Evolutionary conservation across 2,888 invertebrate species (phyloP).

Genomic region (Plemyria rubiginata): DNA sequence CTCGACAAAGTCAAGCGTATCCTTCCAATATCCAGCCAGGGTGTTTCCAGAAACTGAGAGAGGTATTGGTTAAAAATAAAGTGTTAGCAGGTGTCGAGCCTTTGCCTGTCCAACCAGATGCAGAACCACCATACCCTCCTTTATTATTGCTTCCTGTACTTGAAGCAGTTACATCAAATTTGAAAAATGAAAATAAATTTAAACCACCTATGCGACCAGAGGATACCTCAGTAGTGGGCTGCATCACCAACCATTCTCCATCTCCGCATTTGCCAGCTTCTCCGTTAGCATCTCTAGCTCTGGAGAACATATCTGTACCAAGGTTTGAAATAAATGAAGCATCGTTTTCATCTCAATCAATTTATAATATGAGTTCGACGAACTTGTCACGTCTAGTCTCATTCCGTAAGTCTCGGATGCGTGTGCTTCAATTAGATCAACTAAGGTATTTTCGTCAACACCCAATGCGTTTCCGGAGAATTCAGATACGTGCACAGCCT

Average conservation of each 20-base stretch:
- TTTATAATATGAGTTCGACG: neutral
- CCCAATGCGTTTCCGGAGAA: neutral
- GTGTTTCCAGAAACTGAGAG: no score
- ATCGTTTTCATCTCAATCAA: neutral
- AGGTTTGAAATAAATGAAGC: neutral
- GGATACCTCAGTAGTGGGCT: neutral
- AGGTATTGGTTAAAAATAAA: no score
- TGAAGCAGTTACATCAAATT: neutral
- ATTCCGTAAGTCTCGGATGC: neutral
- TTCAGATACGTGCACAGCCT: neutral
- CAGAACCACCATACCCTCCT: neutral
- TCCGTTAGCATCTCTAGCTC: neutral
- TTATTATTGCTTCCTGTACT: conserved; percentile 1
- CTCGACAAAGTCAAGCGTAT: no score
- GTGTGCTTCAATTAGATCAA: neutral
- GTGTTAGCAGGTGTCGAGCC: no score
- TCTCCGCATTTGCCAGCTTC: neutral
- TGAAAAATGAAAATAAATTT: neutral
- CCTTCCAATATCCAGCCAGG: no score
- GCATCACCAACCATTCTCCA: neutral
- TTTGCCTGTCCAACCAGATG: neutral
- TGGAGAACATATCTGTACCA: neutral
- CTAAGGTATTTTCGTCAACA: neutral
- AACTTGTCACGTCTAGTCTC: no score
- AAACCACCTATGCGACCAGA: neutral